phyloP scores from a whole-genome alignment of 2,113 vertebrate genomes.

The Pomatorhinus ruficollis region DNA sequence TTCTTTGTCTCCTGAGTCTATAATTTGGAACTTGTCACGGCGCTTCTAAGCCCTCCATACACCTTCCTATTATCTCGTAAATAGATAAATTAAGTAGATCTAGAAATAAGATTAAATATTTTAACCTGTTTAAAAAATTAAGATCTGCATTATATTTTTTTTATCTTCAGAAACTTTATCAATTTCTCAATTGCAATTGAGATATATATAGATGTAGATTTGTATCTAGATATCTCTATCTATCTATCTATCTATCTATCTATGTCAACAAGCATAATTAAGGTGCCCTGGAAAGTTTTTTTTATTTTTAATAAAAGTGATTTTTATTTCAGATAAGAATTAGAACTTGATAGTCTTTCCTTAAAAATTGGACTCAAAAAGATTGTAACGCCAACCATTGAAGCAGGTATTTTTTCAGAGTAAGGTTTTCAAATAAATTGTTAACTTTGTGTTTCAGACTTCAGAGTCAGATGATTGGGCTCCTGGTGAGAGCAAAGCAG shows the following conservation, averaged over 20 bases:
- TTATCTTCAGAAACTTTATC: neutral
- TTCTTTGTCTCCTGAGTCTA: neutral
- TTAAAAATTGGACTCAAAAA: neutral
- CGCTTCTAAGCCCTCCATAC: neutral
- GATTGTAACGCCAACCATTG: neutral
- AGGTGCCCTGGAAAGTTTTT: neutral
- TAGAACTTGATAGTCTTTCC: neutral
- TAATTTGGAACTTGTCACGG: neutral
- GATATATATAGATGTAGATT: no score
- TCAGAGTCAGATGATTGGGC: neutral
- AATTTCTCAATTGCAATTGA: neutral
- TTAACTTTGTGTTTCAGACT: neutral
- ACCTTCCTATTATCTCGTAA: constrained; percentile 27
- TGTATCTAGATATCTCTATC: no score
- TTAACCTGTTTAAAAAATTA: neutral
- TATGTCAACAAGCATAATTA: neutral
- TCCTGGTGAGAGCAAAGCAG: neutral
- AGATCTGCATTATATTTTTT: neutral
- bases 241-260: no score
- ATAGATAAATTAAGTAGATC: neutral
- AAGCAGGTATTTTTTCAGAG: neutral
- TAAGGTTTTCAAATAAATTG: neutral
- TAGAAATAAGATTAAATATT: neutral
- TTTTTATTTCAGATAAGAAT: neutral
- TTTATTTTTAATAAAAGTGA: rapidly evolving